phyloP scores from a whole-genome alignment of 2,888 invertebrate genomes.

The Macrosoma leucophasiata region DNA sequence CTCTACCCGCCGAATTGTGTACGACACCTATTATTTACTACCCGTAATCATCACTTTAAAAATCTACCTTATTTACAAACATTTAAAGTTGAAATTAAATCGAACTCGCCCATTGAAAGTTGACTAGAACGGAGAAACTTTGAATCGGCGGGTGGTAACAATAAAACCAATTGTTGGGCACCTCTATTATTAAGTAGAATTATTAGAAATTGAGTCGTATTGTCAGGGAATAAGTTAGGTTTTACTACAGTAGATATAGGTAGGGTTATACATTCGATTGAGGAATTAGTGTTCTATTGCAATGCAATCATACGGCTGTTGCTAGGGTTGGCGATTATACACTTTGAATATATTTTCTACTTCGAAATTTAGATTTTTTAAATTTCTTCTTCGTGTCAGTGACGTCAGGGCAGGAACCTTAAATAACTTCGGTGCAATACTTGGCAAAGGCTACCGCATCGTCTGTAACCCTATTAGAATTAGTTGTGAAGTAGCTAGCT shows the following conservation, averaged over 20 bases:
- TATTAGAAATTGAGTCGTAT: constrained; percentile 35
- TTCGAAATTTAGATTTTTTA: constrained; percentile 1
- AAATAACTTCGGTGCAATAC: too few relatives aligned
- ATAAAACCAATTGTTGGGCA: constrained; percentile 61
- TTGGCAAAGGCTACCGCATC: too few relatives aligned
- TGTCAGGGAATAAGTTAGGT: constrained; percentile 22
- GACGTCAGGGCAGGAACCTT: too few relatives aligned
- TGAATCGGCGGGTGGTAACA: constrained; percentile 69
- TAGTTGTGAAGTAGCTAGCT: neutral
- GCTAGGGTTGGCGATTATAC: constrained; percentile 38
- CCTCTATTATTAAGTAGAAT: constrained; percentile 39
- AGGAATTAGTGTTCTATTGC: constrained; percentile 62
- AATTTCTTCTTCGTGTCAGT: too few relatives aligned
- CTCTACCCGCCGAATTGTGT: constrained; percentile 51
- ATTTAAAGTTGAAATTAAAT: constrained; percentile 14
- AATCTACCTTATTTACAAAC: constrained; percentile 24
- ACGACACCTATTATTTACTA: constrained; percentile 57
- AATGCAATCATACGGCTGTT: constrained; percentile 47
- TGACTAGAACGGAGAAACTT: constrained; percentile 39
- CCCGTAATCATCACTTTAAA: constrained; percentile 27
- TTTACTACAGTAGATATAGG: constrained; percentile 24
- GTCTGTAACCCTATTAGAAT: too few relatives aligned
- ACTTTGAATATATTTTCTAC: constrained; percentile 14
- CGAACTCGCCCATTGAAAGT: constrained; percentile 19
- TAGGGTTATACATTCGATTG: constrained; percentile 46